A percentile compares a stretch with the other conserved stretches of the same genome.
Conservation (phyloP, 2,113 vertebrate species). For the Rhegmatorhina hoffmannsi region DNA sequence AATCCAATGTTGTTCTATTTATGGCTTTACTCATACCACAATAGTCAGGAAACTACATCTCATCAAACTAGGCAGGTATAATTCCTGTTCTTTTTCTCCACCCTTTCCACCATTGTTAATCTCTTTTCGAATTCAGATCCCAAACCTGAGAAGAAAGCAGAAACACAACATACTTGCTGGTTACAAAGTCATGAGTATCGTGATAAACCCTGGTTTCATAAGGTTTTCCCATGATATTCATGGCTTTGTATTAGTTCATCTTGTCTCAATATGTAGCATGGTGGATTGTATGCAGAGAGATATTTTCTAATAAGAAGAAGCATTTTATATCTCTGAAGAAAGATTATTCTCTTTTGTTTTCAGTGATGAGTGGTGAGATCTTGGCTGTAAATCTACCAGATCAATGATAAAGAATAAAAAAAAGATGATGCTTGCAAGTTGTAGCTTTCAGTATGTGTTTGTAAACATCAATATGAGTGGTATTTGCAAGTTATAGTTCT, state of each 20-base stretch:
- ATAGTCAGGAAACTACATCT: not conserved
- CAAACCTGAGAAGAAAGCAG: not conserved
- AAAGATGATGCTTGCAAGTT: not conserved
- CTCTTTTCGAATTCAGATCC: not conserved
- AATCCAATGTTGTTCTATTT: not conserved
- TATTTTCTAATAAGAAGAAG: not conserved
- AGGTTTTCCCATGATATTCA: not conserved
- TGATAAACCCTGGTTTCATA: not conserved
- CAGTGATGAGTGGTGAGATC: not conserved
- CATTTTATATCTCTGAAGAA: not conserved
- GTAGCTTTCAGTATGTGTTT: not conserved
- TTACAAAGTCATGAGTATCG: rapidly evolving
- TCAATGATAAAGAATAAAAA: not conserved
- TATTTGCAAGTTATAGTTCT: not conserved
- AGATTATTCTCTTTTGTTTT: not conserved
- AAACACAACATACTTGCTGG: not conserved
- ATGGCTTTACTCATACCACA: not conserved
- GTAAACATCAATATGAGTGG: not conserved
- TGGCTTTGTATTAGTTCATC: not conserved
- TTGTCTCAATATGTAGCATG: not conserved
- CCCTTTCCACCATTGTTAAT: not conserved
- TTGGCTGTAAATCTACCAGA: not conserved
- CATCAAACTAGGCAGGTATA: not conserved
- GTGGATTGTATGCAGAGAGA: not conserved
- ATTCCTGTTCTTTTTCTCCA: not conserved